These are phyloP conservation scores for Monochamus alternatus DNA, from an alignment of 2,888 invertebrate genomes.

Conservation along the genomic window DNA sequence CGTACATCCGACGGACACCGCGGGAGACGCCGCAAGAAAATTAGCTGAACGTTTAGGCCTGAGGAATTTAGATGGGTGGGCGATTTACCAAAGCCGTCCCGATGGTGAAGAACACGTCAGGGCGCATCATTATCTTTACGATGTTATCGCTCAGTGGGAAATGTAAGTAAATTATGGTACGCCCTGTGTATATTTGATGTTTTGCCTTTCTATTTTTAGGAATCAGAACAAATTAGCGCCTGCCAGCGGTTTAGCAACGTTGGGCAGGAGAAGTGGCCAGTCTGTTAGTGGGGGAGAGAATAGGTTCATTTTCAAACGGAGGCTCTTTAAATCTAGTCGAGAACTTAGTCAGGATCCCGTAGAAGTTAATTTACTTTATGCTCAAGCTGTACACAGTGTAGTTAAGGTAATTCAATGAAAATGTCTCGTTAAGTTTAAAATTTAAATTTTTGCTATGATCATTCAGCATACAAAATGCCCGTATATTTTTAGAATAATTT, in stretches of 20 bases:
- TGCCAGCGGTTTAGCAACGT: constrained; percentile 67
- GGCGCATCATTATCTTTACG: constrained; percentile 93
- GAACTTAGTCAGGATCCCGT: constrained; percentile 96
- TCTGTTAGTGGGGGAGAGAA: constrained; percentile 89
- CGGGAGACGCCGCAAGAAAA: constrained; percentile 90
- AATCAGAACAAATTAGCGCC: constrained; percentile 67
- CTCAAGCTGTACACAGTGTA: constrained; percentile 95
- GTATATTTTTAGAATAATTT: too few relatives aligned
- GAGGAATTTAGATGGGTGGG: constrained; percentile 92
- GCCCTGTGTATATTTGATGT: not conserved
- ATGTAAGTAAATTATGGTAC: constrained; percentile 74
- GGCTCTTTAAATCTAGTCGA: constrained; percentile 89
- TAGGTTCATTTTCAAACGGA: constrained; percentile 92
- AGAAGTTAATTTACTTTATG: constrained; percentile 93
- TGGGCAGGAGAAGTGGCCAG: constrained; percentile 75
- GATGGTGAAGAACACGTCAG: constrained; percentile 93
- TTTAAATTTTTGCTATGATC: too few relatives aligned
- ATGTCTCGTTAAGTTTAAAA: too few relatives aligned
- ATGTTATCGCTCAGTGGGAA: constrained; percentile 96
- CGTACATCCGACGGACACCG: constrained; percentile 95
- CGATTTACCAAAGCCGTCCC: constrained; percentile 91
- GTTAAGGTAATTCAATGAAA: constrained; percentile 82
- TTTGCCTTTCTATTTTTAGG: constrained; percentile 54
- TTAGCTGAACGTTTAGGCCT: constrained; percentile 91
- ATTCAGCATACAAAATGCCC: too few relatives aligned